Conservation (phyloP, 2,888 invertebrate genomes). For the Aphrophora alni region DNA sequence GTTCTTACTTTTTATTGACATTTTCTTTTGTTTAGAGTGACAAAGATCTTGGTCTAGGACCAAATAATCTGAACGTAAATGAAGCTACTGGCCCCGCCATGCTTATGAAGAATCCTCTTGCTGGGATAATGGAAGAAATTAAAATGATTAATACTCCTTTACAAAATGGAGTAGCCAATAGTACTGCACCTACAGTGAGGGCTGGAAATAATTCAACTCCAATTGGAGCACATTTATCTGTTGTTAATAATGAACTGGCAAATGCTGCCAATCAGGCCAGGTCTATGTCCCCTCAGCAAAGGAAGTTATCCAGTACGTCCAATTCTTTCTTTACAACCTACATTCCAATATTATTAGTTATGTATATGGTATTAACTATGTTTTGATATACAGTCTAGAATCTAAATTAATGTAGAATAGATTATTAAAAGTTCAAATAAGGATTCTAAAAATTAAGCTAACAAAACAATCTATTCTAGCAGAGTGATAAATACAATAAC, state of each 20-base stretch:
- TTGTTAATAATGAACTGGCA: neutral
- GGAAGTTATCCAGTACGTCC: conserved; percentile 23
- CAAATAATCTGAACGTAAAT: conserved; percentile 24
- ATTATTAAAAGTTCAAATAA: no score
- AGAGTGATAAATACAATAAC: no score
- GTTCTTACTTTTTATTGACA: no score
- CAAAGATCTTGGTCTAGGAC: conserved; percentile 31
- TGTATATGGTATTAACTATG: no score
- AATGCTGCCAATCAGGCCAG: neutral
- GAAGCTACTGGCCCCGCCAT: neutral
- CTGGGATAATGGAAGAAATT: neutral
- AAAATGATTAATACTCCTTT: neutral
- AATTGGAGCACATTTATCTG: neutral
- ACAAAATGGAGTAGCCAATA: neutral
- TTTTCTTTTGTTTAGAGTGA: conserved; percentile 19
- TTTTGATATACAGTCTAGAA: no score
- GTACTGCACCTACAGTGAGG: neutral
- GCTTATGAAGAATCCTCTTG: conserved; percentile 4
- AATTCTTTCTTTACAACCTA: neutral
- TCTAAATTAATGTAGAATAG: no score
- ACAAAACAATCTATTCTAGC: no score
- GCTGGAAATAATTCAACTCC: neutral
- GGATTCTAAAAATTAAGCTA: no score
- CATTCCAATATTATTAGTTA: neutral
- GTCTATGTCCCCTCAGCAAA: neutral